A percentile compares a stretch with the other conserved stretches of the same genome.
phyloP scores from a whole-genome alignment of 2,888 invertebrate genomes.

The Diarsia rubi region DNA sequence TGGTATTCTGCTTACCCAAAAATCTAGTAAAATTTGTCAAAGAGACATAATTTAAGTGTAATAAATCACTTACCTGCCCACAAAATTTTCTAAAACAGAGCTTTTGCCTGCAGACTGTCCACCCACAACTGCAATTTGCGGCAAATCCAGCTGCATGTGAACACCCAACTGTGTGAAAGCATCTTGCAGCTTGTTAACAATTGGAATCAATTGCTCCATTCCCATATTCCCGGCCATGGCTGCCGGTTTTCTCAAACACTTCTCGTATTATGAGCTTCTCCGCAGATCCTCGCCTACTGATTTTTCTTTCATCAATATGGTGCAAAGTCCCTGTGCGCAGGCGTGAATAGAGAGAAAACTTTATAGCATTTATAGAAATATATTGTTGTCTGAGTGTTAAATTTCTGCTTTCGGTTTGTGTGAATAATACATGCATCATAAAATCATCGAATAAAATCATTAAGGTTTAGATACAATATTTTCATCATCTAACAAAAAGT shows the following conservation, averaged over 20 bases:
- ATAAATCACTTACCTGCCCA: conserved; percentile 96
- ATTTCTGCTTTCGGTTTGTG: background rate
- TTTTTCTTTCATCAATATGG: conserved; percentile 89
- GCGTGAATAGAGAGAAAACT: conserved; percentile 76
- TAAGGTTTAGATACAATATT: background rate
- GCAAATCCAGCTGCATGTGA: conserved; percentile 99
- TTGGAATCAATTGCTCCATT: conserved; percentile 99
- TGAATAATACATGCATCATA: background rate
- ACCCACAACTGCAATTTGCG: conserved; percentile 99
- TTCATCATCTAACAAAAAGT: background rate
- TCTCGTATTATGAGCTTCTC: conserved; percentile 86
- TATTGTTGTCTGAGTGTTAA: background rate
- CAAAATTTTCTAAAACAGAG: conserved; percentile 99
- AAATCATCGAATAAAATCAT: background rate
- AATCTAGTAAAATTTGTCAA: conserved; percentile 2
- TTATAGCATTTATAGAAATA: conserved; percentile 47
- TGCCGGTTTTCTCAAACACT: conserved; percentile 86
- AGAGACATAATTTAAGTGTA: conserved; percentile 4
- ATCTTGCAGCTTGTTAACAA: conserved; percentile 99
- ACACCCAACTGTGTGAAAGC: conserved; percentile 99
- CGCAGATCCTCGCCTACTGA: conserved; percentile 88
- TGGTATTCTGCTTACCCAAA: conserved; percentile 10
- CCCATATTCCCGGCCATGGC: conserved; percentile 94
- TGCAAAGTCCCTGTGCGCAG: conserved; percentile 79
- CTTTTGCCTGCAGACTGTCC: conserved; percentile 99